phyloP scores from a whole-genome alignment of 2,797 vertebrate species.

The Erethizon dorsatum region DNA sequence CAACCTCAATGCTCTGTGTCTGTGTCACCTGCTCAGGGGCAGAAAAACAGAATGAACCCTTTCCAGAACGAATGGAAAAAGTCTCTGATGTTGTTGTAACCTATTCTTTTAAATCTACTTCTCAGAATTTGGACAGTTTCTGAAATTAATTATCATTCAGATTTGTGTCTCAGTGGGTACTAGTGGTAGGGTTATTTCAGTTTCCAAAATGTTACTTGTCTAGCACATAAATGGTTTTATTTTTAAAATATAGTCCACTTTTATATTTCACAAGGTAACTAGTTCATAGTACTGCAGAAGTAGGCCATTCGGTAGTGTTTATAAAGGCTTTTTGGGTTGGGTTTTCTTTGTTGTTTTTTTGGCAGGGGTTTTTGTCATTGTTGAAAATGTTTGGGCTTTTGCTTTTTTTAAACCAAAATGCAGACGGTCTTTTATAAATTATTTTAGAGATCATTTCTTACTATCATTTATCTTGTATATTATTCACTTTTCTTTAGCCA shows the following conservation, averaged over 20 bases:
- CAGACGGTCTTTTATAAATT: not conserved
- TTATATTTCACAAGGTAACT: not conserved
- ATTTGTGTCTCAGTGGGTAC: not conserved
- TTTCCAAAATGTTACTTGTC: not conserved
- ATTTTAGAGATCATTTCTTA: not conserved
- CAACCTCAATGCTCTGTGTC: not conserved
- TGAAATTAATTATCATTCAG: not conserved
- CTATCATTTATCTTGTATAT: not conserved
- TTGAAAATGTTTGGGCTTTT: slow-evolving; percentile 33
- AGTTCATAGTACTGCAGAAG: not conserved
- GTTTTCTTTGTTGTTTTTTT: not conserved
- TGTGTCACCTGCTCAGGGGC: not conserved
- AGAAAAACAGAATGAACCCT: not conserved
- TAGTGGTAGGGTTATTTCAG: not conserved
- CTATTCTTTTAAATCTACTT: not conserved
- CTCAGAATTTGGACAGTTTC: not conserved
- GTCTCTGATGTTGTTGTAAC: not conserved
- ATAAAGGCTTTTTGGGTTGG: not conserved
- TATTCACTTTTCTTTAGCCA: not conserved
- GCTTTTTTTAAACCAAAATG: not conserved
- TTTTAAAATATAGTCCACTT: not conserved
- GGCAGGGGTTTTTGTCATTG: not conserved
- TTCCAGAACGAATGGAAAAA: not conserved
- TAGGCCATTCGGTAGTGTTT: not conserved
- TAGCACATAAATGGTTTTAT: not conserved